A percentile compares a stretch with the other conserved stretches of the same genome.
These are phyloP conservation scores for Epizoanthus illoricatus DNA, from an alignment of 92 coral and sea anemone genomes.

Conservation along the genomic window DNA sequence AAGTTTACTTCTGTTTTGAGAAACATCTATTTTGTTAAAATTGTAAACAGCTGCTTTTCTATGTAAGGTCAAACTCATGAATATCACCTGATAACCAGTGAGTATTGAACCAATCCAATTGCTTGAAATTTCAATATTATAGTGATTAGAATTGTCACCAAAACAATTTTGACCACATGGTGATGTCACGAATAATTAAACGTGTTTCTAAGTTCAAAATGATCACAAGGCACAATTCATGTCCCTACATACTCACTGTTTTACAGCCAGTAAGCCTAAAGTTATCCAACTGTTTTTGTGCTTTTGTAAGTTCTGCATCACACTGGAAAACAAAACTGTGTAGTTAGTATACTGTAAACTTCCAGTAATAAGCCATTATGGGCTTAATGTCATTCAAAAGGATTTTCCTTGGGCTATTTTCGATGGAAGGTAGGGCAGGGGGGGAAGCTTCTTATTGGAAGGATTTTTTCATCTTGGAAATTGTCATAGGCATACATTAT, in stretches of 20 bases:
- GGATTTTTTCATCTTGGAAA: background rate
- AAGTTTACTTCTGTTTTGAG: too few relatives aligned
- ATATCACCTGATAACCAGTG: too few relatives aligned
- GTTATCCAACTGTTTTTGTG: conserved; percentile 71
- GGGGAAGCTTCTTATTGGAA: too few relatives aligned
- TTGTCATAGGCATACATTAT: too few relatives aligned
- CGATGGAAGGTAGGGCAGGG: too few relatives aligned
- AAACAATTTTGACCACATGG: background rate
- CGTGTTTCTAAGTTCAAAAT: background rate
- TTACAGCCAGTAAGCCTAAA: conserved; percentile 73
- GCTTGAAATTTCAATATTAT: background rate
- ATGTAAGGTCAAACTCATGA: too few relatives aligned
- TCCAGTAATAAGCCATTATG: too few relatives aligned
- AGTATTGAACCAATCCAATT: background rate
- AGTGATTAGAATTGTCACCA: background rate
- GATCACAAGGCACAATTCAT: background rate
- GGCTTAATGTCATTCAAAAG: background rate
- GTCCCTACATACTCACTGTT: conserved; percentile 50
- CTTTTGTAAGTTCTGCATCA: conserved; percentile 64
- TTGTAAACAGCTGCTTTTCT: too few relatives aligned
- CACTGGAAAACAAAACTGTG: conserved; percentile 47
- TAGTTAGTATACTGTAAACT: background rate
- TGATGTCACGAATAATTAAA: background rate
- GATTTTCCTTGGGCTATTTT: too few relatives aligned
- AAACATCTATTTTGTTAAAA: too few relatives aligned